These are phyloP conservation scores for Cladopsammia gracilis DNA, from an alignment of 64 coral and sea anemone species.

Conservation along the genomic window DNA sequence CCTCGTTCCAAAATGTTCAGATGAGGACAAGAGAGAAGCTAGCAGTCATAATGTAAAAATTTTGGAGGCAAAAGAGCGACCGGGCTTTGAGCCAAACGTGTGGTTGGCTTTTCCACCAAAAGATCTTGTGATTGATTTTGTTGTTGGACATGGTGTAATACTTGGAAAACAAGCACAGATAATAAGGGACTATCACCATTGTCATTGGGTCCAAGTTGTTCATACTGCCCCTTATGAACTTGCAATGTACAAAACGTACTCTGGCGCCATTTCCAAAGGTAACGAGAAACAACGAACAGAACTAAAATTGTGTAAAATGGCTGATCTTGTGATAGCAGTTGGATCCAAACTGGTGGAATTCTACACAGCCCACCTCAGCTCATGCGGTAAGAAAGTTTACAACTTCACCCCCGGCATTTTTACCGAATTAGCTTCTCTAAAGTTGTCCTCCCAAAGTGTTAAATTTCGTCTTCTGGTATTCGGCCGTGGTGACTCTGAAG, in stretches of 20 bases:
- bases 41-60: not conserved
- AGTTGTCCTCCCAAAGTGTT: no score
- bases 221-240: slow-evolving; percentile 1
- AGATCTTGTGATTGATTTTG: not conserved
- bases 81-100: not conserved
- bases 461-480: not conserved
- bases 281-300: not conserved
- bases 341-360: not conserved
- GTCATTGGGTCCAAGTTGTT: not conserved
- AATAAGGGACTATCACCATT: not conserved
- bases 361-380: not conserved
- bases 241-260: not conserved
- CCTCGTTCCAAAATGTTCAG: not conserved
- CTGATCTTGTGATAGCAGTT: slow-evolving; percentile 18
- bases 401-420: slow-evolving; percentile 1
- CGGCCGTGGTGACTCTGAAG: not conserved
- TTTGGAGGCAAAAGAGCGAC: not conserved
- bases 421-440: not conserved
- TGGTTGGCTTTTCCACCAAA: not conserved
- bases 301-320: not conserved
- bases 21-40: not conserved
- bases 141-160: not conserved
- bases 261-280: not conserved
- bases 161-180: slow-evolving; percentile 2
- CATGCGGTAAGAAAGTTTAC: not conserved